Evolutionary conservation across 2,797 vertebrate genomes (phyloP).

Genomic region (Spinibarbus caldwelli): DNA sequence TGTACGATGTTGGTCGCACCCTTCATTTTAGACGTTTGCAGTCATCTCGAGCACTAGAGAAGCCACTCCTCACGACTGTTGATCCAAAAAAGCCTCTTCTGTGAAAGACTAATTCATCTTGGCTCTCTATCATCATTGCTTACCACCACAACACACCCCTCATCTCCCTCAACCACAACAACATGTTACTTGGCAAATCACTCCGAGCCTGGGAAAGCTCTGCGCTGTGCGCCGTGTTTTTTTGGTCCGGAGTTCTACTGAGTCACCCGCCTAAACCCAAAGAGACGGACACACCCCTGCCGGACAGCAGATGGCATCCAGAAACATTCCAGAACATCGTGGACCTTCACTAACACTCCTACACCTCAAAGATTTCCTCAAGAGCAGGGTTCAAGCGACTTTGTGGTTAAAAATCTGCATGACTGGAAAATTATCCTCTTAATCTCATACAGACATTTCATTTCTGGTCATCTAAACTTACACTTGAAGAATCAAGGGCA

Average conservation of each 20-base stretch:
- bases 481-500: slow-evolving; percentile 7
- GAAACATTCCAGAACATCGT: slow-evolving; percentile 5
- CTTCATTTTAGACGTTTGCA: slow-evolving; percentile 31
- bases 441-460: background rate
- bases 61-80: slow-evolving; percentile 19
- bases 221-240: slow-evolving; percentile 64
- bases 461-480: background rate
- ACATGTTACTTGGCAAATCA: slow-evolving; percentile 64
- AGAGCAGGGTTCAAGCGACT: background rate
- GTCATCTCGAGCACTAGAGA: background rate
- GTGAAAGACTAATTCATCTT: slow-evolving; percentile 34
- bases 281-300: slow-evolving; percentile 59
- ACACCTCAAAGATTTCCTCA: background rate
- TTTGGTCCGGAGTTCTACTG: slow-evolving; percentile 62
- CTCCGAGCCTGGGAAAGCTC: slow-evolving; percentile 68
- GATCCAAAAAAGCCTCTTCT: slow-evolving; percentile 23
- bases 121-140: slow-evolving; percentile 36
- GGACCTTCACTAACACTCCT: background rate
- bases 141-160: slow-evolving; percentile 55
- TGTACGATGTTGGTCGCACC: slow-evolving; percentile 10
- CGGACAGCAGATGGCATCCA: slow-evolving; percentile 30
- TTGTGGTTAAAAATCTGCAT: background rate
- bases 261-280: slow-evolving; percentile 65
- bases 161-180: slow-evolving; percentile 56
- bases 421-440: background rate